These are phyloP conservation scores for Battus philenor DNA, from an alignment of 1,140 invertebrate species.

Conservation along the genomic window DNA sequence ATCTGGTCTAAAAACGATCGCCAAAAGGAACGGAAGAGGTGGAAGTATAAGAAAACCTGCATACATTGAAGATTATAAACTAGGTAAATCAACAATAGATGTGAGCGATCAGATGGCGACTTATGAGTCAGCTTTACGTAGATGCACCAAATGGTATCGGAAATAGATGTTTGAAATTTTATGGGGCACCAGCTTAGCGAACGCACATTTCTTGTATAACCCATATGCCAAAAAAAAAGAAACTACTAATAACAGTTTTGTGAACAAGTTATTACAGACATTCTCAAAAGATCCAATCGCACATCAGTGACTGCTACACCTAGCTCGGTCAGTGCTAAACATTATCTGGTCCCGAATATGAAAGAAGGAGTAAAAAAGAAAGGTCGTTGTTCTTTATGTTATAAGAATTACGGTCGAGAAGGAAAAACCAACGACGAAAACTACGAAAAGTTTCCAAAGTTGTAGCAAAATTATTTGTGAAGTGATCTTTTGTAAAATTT, in stretches of 20 bases:
- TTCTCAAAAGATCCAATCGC: not conserved
- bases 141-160: constrained; percentile 4
- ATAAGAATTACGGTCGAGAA: too few relatives aligned
- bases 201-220: constrained; percentile 20
- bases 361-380: constrained; percentile 2
- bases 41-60: not conserved
- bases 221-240: constrained; percentile 19
- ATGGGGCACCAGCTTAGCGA: constrained; percentile 17
- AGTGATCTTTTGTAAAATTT: too few relatives aligned
- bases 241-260: constrained; percentile 9
- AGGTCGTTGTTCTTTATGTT: too few relatives aligned
- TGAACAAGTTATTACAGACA: constrained; percentile 4
- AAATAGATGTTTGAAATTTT: constrained; percentile 18
- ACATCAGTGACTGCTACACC: not conserved
- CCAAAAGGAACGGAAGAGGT: not conserved
- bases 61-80: constrained; percentile 11
- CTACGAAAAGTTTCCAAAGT: too few relatives aligned
- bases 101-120: constrained; percentile 16
- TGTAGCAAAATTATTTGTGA: too few relatives aligned
- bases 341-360: not conserved
- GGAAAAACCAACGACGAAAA: too few relatives aligned
- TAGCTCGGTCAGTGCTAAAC: too few relatives aligned
- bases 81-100: constrained; percentile 13
- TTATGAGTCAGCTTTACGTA: constrained; percentile 21
- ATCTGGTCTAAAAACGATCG: constrained; percentile 13